Evolutionary conservation across 2,888 invertebrate genomes (phyloP), one percentile per base, ranked within the genome.

Genomic region (Polyploca ridens): DNA sequence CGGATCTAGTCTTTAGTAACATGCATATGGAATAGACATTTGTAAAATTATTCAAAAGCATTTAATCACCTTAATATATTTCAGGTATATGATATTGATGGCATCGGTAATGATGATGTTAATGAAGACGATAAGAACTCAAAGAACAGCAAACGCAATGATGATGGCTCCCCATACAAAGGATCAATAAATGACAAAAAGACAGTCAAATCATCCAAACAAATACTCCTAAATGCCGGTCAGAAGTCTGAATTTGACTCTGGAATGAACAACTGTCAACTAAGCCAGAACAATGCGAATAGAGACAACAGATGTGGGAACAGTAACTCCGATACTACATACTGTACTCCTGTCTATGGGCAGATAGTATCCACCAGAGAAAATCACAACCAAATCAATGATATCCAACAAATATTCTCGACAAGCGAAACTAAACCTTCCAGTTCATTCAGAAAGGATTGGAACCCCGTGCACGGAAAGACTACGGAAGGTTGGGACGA

Each of bases 31-130:
- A 16, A 60, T 49, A 62, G 41, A 57, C 1, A 38, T 10, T 8
- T 3, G 10, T 35, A 6, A 35, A 35, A 35, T 35, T 35, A 35
- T 38, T 11, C 38, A 38, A 38, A 4, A 13, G 41, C 13, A 13
- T 5, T 13, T 0, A 13, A 41, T 41, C 4, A 4, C 1, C 13
- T 41, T 13, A 13, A 60, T 16, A 38, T 61, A n/a, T 84, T 86
- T 13, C 84, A 94, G 94, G 92, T 94, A n/a, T 94, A 94, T 71
- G 94, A 94, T 69, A 94, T 94, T 65, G 94, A 94, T 68, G 94
- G 94, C 1, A 90, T 94, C 61, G 92, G 93, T 14, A 82, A 78
- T 66, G 93, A 93, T 27, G 92, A 92, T 11, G 69, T 82, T 5
- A 88, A 83, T 66, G 93, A 92, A 72, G 93, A 92, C 8, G 91